Evolutionary conservation across 2,888 invertebrate species (phyloP).

Genomic region (Deilephila porcellus): DNA sequence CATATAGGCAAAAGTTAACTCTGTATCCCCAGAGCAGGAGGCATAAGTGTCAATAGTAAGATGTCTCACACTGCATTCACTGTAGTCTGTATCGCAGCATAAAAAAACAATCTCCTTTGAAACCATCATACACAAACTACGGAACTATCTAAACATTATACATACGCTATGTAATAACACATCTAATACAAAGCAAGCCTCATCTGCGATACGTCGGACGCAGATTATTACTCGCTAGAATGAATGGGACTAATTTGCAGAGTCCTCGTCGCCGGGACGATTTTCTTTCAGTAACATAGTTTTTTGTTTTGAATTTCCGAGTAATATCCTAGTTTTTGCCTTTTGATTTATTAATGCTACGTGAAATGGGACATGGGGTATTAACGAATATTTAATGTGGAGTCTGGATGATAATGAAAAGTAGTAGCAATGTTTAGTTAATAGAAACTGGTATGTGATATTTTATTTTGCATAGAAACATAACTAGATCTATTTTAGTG

Average conservation of each 20-base stretch:
- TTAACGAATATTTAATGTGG: too few species aligned
- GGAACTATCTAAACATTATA: not conserved
- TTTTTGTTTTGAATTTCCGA: constrained; percentile 39
- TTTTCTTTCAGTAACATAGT: constrained; percentile 45
- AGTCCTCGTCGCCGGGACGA: constrained; percentile 41
- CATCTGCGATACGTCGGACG: constrained; percentile 51
- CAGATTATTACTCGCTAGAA: constrained; percentile 53
- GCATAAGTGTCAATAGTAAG: too few species aligned
- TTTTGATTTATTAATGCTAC: constrained; percentile 3
- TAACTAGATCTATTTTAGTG: too few species aligned
- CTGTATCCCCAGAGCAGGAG: too few species aligned
- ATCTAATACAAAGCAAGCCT: constrained; percentile 36
- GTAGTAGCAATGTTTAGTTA: too few species aligned
- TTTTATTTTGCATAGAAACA: too few species aligned
- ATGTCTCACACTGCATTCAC: too few species aligned
- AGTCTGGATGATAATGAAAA: too few species aligned
- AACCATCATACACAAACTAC: not conserved
- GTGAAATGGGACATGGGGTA: not conserved
- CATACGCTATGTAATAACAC: constrained; percentile 13
- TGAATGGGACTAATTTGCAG: constrained; percentile 61
- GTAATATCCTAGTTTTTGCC: constrained; percentile 37
- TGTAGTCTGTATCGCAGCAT: too few species aligned
- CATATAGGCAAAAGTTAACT: too few species aligned
- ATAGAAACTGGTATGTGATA: too few species aligned
- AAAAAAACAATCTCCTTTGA: not conserved